Base-by-base conservation (phyloP, 2,113 vertebrate genomes). In the Merops nubicus region DNA sequence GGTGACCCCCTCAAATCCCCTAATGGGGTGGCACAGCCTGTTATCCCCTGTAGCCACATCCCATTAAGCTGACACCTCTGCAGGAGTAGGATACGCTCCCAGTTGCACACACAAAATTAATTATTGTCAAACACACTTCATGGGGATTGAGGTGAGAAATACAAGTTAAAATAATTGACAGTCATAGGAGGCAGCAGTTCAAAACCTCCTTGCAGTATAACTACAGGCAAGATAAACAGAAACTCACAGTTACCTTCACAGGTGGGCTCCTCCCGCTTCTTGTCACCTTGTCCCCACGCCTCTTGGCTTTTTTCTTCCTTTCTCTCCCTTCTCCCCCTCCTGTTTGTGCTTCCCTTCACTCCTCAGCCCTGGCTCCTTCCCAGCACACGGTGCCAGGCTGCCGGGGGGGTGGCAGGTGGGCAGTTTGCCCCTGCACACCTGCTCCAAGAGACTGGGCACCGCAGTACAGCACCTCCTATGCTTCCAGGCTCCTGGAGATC, bases 11-110 rank as follows among this genome's bases (percentile, higher is more conserved):
- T 51, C 53, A 38, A 38, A 92, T 69, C 73, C 57, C 86, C 85
- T 42, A 69, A 45, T 28, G 54, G 85, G 87, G 68, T 72, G 57
- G 74, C 77, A 86, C 83, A 89, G 87, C 59, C 91, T 89, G 80
- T 86, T 97, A 91, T 95, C 87, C 88, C 63, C 78, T 69, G 59
- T 68, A 90, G 75, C 75, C 86, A 67, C 45, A 89, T 85, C 81
- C 86, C 76, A 95, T 91, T 94, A 94, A 92, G 83, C 83, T 95
- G 92, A 91, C 84, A 94, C 92, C 83, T 96, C 93, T 84, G 85
- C 91, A 94, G 94, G 85, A 76, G 72, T 14, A 95, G 81, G 87
- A 89, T 56, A 95, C 57, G 15, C 69, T 95, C 73, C 85, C 91
- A 75, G 91, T 89, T 87, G 92, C 91, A 79, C 86, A 62, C 65